Base-by-base conservation (phyloP, 1,140 invertebrate species). In the Pygmarrhopalites habei region DNA sequence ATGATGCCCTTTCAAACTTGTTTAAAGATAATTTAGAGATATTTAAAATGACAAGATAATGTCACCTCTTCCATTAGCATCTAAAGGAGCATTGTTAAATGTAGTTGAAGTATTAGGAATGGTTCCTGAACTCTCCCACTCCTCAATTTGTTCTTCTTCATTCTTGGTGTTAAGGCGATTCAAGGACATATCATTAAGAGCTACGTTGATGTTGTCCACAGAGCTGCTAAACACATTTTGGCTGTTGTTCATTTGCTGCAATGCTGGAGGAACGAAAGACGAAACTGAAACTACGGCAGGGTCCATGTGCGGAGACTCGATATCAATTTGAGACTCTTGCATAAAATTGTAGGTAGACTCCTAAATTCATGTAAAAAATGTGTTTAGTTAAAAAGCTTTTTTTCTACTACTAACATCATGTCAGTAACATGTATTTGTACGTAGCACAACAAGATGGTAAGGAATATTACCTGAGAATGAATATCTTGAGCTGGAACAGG, bases 231-330 rank as follows among this genome's bases (percentile, higher is more conserved):
- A 58, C 5, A 46, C 35, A 60, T 56, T 56, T 56, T 56, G 53
- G 25, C 39, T 64, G 1, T 51, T n/a, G 4, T 56, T 2, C 44
- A 58, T 43, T 4, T 28, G 43, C 32, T 3, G 43, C 10, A 51
- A 15, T 10, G 32, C 52, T 10, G 52, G 51, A 15, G 69, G 69
- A 19, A 43, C 57, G 41, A 29, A 69, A 28, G 59, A 53, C 26
- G 63, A 65, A 17, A 69, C 64, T 14, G 64, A 65, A 12, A 72
- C 70, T 19, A 72, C 66, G 1, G 70, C 70, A 41, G 70, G 70
- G 55, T 72, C 70, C 65, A 71, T 65, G 39, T 67, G 56, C 15
- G 67, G 64, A 3, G 67, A 62, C 39, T 57, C 58, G 14, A 66
- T 55, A 19, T 66, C 66, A 58, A 71, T 60, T 25, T 62, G 58